These are phyloP conservation scores for Heteronetta atricapilla DNA, from an alignment of 2,113 vertebrate genomes.

Conservation along the genomic window DNA sequence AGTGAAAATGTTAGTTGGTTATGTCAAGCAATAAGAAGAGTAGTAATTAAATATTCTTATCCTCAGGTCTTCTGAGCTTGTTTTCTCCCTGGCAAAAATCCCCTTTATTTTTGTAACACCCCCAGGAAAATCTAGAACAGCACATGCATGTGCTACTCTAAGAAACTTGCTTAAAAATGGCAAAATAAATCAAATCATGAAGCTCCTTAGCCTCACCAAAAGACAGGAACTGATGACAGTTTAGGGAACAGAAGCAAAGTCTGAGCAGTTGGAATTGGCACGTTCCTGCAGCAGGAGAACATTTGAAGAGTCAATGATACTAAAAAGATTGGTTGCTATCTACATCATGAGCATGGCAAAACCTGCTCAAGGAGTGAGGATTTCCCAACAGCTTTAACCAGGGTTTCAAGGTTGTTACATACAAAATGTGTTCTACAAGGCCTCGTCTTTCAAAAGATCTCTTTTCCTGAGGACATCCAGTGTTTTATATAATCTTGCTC, in stretches of 20 bases:
- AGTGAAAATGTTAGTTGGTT: not conserved
- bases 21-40: not conserved
- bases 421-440: rapidly evolving
- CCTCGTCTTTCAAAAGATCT: not conserved
- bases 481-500: not conserved
- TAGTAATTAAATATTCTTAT: not conserved
- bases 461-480: not conserved
- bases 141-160: rapidly evolving
- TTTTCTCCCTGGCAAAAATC: not conserved
- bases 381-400: not conserved
- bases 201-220: not conserved
- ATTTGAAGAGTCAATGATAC: not conserved
- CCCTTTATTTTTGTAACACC: not conserved
- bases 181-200: not conserved
- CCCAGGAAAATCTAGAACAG: not conserved
- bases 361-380: not conserved
- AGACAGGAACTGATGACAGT: not conserved
- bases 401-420: not conserved
- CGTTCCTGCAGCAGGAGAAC: not conserved
- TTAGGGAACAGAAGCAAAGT: not conserved
- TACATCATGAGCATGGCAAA: rapidly evolving
- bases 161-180: not conserved
- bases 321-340: not conserved
- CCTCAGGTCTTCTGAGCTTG: not conserved
- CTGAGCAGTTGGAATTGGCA: not conserved